phyloP scores from a whole-genome alignment of 2,797 vertebrate species.

The Halcyon chelicuti region DNA sequence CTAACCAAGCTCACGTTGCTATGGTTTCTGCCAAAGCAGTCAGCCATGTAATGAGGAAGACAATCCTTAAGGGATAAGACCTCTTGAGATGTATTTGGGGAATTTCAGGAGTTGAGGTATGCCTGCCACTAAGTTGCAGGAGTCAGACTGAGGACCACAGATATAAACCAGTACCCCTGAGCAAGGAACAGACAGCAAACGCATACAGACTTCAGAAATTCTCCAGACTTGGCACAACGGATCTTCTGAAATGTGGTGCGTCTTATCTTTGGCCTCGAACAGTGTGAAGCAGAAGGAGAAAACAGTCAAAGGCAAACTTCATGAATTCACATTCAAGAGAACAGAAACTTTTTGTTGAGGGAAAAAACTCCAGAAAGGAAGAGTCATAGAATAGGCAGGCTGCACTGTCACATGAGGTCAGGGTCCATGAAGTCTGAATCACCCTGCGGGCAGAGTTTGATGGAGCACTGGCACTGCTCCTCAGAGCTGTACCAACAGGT shows the following conservation, averaged over 20 bases:
- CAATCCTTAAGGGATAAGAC: background rate
- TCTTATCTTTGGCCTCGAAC: conserved; percentile 44
- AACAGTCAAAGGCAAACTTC: background rate
- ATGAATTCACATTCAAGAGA: conserved; percentile 28
- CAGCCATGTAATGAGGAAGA: background rate
- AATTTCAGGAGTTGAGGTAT: background rate
- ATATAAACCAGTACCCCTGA: background rate
- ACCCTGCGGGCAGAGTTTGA: background rate
- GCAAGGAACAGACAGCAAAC: conserved; percentile 12
- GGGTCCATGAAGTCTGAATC: background rate
- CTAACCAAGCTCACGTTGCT: background rate
- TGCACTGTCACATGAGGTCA: accelerated
- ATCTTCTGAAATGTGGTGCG: background rate
- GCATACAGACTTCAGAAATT: background rate
- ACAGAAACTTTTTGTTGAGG: background rate
- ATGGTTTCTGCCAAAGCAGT: background rate
- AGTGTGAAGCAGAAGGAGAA: background rate
- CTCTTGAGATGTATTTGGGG: background rate
- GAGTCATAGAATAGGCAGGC: background rate
- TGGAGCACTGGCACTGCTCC: background rate
- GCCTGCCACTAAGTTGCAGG: background rate
- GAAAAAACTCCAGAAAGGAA: background rate
- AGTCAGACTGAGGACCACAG: background rate
- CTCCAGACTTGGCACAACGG: background rate
- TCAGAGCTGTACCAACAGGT: background rate